A percentile compares a stretch with the other conserved stretches of the same genome.
phyloP scores from a whole-genome alignment of 2,888 invertebrate genomes.

The Ormyrus nitidulus region DNA sequence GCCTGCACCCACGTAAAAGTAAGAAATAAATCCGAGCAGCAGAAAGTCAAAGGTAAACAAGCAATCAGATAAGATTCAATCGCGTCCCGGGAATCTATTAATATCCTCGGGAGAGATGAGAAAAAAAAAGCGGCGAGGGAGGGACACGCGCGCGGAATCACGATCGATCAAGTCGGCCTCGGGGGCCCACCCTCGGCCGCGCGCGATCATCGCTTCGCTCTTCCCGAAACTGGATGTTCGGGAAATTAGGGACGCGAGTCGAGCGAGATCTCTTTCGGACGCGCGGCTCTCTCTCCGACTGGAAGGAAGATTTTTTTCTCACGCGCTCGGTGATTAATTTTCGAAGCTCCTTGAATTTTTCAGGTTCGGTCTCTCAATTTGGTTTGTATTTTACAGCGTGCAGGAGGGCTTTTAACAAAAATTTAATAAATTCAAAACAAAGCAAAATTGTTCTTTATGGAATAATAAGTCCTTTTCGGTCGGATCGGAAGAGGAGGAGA shows the following conservation, averaged over 20 bases:
- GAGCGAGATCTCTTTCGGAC: constrained; percentile 24
- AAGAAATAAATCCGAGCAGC: constrained; percentile 50
- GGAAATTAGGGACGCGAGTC: constrained; percentile 47
- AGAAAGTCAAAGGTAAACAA: constrained; percentile 56
- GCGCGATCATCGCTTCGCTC: constrained; percentile 1
- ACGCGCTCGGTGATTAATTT: constrained; percentile 18
- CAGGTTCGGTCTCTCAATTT: no score
- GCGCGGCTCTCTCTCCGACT: not conserved
- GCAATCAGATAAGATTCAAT: constrained; percentile 64
- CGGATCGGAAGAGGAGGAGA: no score
- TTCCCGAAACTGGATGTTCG: constrained; percentile 35
- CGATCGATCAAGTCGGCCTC: constrained; percentile 43
- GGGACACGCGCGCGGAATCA: constrained; percentile 38
- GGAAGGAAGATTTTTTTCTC: constrained; percentile 31
- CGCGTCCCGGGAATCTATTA: constrained; percentile 58
- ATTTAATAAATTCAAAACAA: no score
- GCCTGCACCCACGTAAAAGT: not conserved
- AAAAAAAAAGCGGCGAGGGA: constrained; percentile 34
- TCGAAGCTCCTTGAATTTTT: not conserved
- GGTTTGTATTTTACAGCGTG: no score
- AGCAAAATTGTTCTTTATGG: no score
- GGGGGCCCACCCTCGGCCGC: not conserved
- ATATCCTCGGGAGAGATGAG: constrained; percentile 32
- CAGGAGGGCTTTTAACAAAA: no score
- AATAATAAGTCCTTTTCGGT: no score